phyloP scores from a whole-genome alignment of 2,797 vertebrate species.

The Myotis findleyi region DNA sequence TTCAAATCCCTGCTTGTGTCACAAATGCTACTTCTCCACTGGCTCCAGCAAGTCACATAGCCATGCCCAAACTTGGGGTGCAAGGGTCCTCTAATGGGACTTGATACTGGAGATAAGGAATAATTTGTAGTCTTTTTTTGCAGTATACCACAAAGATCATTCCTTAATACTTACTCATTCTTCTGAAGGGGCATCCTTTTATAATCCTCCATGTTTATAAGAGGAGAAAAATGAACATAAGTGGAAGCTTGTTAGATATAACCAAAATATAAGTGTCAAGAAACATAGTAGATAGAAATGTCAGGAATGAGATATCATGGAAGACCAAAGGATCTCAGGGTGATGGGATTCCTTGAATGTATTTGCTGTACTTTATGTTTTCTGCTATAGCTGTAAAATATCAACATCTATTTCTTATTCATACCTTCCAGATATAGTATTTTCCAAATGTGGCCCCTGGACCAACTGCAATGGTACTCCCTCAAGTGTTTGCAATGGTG shows the following conservation, averaged over 20 bases:
- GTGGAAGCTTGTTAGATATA: not conserved
- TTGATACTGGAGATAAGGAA: no score
- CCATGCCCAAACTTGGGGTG: not conserved
- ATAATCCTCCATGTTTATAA: not conserved
- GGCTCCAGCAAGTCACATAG: not conserved
- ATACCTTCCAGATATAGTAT: not conserved
- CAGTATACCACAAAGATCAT: not conserved
- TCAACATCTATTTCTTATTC: not conserved
- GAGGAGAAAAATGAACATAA: not conserved
- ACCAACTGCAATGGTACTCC: not conserved
- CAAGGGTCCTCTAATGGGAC: accelerated
- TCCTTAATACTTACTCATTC: not conserved
- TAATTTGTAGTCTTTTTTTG: not conserved
- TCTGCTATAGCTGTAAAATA: not conserved
- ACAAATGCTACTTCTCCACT: not conserved
- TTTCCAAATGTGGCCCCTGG: not conserved
- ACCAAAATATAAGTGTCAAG: not conserved
- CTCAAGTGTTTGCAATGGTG: not conserved
- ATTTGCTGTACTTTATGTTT: not conserved
- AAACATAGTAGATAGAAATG: not conserved
- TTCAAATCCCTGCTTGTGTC: not conserved
- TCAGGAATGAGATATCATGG: not conserved
- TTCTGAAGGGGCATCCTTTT: not conserved
- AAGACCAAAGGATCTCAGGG: not conserved
- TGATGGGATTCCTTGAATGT: not conserved